These are phyloP conservation scores for Synergus laeviventris DNA, from an alignment of 2,888 invertebrate genomes.

Conservation along the genomic window DNA sequence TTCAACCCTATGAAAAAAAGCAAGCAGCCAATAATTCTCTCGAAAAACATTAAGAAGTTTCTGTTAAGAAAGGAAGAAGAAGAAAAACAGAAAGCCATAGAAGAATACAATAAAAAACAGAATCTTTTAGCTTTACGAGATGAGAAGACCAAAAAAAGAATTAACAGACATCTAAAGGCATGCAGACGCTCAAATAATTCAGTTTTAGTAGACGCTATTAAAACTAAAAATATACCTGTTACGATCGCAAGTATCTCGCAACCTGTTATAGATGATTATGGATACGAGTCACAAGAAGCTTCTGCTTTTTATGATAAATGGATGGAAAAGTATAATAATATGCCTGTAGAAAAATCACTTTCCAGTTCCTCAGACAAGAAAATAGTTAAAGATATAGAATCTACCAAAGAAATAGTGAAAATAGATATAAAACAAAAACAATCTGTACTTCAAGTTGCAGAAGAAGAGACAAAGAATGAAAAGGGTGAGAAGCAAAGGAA, in stretches of 20 bases:
- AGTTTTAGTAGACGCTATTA: slow-evolving; percentile 88
- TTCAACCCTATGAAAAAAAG: slow-evolving; percentile 89
- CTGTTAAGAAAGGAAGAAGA: slow-evolving; percentile 89
- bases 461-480: slow-evolving; percentile 64
- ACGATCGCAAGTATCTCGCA: slow-evolving; percentile 79
- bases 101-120: slow-evolving; percentile 82
- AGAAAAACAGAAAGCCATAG: slow-evolving; percentile 80
- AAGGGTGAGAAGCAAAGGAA: slow-evolving; percentile 74
- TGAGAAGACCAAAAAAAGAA: slow-evolving; percentile 85
- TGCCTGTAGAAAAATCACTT: slow-evolving; percentile 83
- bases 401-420: slow-evolving; percentile 82
- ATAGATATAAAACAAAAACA: slow-evolving; percentile 81
- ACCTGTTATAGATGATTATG: slow-evolving; percentile 89
- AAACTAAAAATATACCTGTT: slow-evolving; percentile 85
- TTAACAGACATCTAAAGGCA: slow-evolving; percentile 88
- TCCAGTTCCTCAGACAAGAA: slow-evolving; percentile 80
- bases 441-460: slow-evolving; percentile 69
- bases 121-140: slow-evolving; percentile 79
- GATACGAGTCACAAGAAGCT: slow-evolving; percentile 90
- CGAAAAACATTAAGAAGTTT: slow-evolving; percentile 89
- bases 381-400: slow-evolving; percentile 76
- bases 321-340: slow-evolving; percentile 88
- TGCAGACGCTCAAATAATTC: slow-evolving; percentile 94
- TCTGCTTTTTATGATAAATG: slow-evolving; percentile 89
- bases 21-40: slow-evolving; percentile 82